phyloP scores from a whole-genome alignment of 2,888 invertebrate species.

The Rhynchonema sp. region DNA sequence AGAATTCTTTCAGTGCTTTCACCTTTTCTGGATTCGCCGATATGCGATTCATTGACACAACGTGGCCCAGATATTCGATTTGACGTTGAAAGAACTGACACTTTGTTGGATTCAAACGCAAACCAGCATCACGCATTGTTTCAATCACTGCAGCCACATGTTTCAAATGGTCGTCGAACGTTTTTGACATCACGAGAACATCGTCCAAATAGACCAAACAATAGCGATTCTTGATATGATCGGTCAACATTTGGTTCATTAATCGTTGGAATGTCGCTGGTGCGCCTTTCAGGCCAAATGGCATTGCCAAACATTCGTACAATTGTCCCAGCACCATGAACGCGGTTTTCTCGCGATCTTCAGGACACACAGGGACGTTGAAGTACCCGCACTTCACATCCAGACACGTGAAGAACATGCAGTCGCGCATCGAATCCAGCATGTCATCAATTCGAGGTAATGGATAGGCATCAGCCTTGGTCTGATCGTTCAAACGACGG shows the following conservation, averaged over 20 bases:
- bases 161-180: slow-evolving; percentile 8
- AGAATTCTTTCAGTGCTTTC: slow-evolving; percentile 4
- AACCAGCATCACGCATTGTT: slow-evolving; percentile 1
- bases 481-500: slow-evolving; percentile 11
- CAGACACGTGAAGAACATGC: slow-evolving; percentile 9
- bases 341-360: slow-evolving; percentile 13
- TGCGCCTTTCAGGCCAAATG: slow-evolving; percentile 15
- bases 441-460: slow-evolving; percentile 11
- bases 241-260: slow-evolving; percentile 10
- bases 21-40: slow-evolving; percentile 6
- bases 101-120: slow-evolving; percentile 8
- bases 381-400: slow-evolving; percentile 14
- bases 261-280: slow-evolving; percentile 17
- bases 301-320: slow-evolving; percentile 15
- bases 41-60: slow-evolving; percentile 4
- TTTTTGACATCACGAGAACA: slow-evolving; percentile 10
- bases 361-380: slow-evolving; percentile 12
- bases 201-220: slow-evolving; percentile 15
- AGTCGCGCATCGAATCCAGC: slow-evolving; percentile 8
- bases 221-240: neutral
- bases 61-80: slow-evolving; percentile 9
- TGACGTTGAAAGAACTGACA: slow-evolving; percentile 3
- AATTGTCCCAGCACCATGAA: slow-evolving; percentile 11
- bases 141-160: slow-evolving; percentile 9
- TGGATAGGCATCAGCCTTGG: slow-evolving; percentile 11